Conservation (phyloP, 2,888 invertebrate genomes). For the Ormia ochracea region DNA sequence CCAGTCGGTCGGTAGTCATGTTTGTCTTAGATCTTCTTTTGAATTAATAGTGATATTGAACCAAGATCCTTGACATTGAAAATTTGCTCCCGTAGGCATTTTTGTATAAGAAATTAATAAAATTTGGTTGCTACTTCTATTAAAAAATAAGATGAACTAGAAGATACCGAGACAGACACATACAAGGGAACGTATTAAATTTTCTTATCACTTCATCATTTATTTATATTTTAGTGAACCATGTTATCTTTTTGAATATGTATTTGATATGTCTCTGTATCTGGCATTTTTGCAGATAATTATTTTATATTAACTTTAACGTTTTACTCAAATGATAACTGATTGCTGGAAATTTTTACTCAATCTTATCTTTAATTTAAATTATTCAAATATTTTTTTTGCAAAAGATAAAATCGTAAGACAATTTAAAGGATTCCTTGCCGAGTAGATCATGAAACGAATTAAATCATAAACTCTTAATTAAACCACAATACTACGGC, state of each 20-base stretch:
- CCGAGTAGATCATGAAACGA: no score
- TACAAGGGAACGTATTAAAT: neutral
- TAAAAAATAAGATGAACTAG: no score
- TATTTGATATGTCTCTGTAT: neutral
- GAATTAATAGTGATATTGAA: no score
- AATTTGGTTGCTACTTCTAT: no score
- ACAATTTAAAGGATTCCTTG: no score
- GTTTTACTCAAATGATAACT: neutral
- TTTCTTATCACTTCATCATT: conserved; percentile 29
- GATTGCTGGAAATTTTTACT: neutral
- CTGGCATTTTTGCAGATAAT: conserved; percentile 48
- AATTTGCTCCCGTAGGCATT: no score
- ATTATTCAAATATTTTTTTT: neutral
- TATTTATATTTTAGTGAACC: neutral
- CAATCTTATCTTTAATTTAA: neutral
- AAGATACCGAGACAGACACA: neutral
- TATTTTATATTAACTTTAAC: neutral
- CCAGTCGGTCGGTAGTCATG: no score
- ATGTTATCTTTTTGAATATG: conserved; percentile 3
- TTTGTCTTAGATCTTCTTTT: no score
- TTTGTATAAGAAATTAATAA: no score
- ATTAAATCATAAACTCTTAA: no score
- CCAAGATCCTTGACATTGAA: no score
- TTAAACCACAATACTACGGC: no score
- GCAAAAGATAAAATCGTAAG: neutral